Evolutionary conservation across 2,113 vertebrate species (phyloP).

Genomic region (Dasyurus viverrinus): DNA sequence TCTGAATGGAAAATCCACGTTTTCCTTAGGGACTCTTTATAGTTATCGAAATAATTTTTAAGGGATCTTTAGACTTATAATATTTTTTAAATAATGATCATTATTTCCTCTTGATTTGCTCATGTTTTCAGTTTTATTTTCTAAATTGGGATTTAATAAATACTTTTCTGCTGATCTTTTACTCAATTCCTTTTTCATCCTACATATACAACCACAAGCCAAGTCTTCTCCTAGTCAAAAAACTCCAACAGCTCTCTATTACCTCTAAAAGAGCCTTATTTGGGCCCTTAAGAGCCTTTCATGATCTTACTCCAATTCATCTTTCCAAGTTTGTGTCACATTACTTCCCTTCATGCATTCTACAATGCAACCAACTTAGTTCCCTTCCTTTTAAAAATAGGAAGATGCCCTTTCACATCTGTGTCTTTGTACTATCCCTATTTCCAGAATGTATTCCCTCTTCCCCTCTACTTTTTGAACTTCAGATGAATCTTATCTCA

Average conservation of each 20-base stretch:
- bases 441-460: background rate
- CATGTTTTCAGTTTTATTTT: background rate
- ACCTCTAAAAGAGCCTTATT: background rate
- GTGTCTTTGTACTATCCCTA: background rate
- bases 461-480: background rate
- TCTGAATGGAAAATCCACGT: background rate
- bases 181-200: background rate
- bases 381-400: no score
- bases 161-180: background rate
- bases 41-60: background rate
- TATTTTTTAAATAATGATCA: background rate
- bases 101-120: background rate
- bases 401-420: no score
- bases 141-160: background rate
- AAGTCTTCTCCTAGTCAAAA: background rate
- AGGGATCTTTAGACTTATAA: background rate
- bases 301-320: background rate
- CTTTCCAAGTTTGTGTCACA: background rate
- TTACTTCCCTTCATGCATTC: background rate
- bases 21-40: background rate
- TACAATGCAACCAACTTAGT: background rate
- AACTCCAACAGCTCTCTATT: background rate
- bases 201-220: background rate
- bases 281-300: background rate
- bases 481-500: background rate